Evolutionary conservation across 2,888 invertebrate genomes (phyloP).

Genomic region (Hirtodrosophila alboralis): DNA sequence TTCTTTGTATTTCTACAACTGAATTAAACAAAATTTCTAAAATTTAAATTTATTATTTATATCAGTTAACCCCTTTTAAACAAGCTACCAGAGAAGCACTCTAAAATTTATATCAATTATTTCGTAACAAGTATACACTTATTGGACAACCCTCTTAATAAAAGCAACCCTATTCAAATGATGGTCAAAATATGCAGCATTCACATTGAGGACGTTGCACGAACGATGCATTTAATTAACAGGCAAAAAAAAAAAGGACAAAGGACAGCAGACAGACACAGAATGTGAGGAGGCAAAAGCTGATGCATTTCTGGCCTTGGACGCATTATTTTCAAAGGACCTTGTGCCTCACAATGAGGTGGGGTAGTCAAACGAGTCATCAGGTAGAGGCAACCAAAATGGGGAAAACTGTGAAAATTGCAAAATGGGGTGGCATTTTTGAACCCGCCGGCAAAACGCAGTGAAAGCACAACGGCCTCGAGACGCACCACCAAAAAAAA

Average conservation of each 20-base stretch:
- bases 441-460: conserved; percentile 21
- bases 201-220: conserved; percentile 27
- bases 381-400: conserved; percentile 14
- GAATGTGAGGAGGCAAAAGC: no score
- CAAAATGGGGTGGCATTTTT: conserved; percentile 39
- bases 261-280: no score
- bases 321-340: conserved; percentile 52
- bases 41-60: no score
- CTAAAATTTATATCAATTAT: not conserved
- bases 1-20: no score
- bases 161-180: conserved; percentile 38
- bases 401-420: conserved; percentile 43
- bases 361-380: no score
- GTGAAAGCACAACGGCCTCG: conserved; percentile 49
- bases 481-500: conserved; percentile 66
- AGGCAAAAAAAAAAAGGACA: conserved; percentile 9
- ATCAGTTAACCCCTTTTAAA: no score
- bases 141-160: conserved; percentile 22
- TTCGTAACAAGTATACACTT: not conserved
- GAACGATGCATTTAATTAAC: conserved; percentile 70
- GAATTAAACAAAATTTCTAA: no score
- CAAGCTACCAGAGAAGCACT: no score
- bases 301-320: conserved; percentile 62
- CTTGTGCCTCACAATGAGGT: conserved; percentile 32
- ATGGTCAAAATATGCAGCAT: conserved; percentile 49